Evolutionary conservation across 2,888 invertebrate genomes (phyloP).

Genomic region (Pyralis farinalis): DNA sequence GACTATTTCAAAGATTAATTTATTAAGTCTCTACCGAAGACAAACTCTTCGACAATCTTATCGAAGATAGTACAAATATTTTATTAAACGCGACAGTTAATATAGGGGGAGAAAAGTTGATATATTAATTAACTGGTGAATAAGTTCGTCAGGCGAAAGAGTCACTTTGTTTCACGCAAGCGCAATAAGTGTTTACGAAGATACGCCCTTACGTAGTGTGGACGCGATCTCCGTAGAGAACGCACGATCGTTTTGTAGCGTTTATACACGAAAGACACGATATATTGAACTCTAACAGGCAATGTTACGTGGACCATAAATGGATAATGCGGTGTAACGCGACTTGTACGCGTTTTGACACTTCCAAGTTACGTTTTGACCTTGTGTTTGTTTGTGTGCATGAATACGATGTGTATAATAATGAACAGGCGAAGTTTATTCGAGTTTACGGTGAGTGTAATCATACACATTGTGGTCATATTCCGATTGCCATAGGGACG

Average conservation of each 20-base stretch:
- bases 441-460: conserved; percentile 53
- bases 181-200: conserved; percentile 53
- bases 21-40: conserved; percentile 38
- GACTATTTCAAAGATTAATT: conserved; percentile 40
- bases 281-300: conserved; percentile 34
- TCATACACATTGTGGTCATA: conserved; percentile 15
- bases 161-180: conserved; percentile 71
- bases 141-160: conserved; percentile 72
- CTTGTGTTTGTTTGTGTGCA: conserved; percentile 42
- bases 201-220: conserved; percentile 70
- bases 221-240: conserved; percentile 44
- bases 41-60: conserved; percentile 14
- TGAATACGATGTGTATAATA: conserved; percentile 53
- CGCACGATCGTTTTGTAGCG: conserved; percentile 32
- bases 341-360: conserved; percentile 19
- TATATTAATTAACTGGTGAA: conserved; percentile 78
- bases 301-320: conserved; percentile 39
- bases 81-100: conserved; percentile 70
- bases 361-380: conserved; percentile 17
- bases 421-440: conserved; percentile 55
- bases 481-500: background rate
- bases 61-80: conserved; percentile 52
- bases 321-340: conserved; percentile 29
- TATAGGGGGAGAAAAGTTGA: conserved; percentile 73
- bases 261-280: conserved; percentile 37